phyloP scores from a whole-genome alignment of 2,113 vertebrate genomes.

The Numenius arquata region DNA sequence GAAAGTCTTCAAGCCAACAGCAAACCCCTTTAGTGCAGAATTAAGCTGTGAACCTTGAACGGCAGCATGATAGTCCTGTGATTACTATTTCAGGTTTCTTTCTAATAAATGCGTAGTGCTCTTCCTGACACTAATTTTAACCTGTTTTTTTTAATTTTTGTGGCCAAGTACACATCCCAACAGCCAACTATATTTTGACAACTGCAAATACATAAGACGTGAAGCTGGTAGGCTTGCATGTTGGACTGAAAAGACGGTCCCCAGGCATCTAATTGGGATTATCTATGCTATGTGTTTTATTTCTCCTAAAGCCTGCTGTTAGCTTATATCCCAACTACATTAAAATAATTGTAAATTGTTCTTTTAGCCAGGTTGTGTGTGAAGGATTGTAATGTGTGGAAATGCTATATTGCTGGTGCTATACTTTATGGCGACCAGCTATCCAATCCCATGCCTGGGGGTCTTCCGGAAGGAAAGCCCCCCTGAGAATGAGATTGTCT shows the following conservation, averaged over 20 bases:
- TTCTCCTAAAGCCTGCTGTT: background rate
- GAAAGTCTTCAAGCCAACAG: conserved; percentile 1
- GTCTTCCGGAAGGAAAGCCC: background rate
- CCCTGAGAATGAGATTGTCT: background rate
- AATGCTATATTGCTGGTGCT: background rate
- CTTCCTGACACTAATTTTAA: background rate
- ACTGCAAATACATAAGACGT: background rate
- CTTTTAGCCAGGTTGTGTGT: background rate
- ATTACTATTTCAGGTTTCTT: background rate
- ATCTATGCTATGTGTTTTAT: background rate
- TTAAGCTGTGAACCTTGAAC: background rate
- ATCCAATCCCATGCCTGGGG: background rate
- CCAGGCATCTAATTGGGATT: background rate
- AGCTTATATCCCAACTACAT: background rate
- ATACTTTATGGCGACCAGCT: background rate
- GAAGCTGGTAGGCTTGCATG: background rate
- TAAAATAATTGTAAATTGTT: background rate
- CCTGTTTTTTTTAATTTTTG: background rate
- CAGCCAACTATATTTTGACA: background rate
- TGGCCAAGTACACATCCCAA: background rate
- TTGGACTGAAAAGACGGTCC: background rate
- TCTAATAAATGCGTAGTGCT: background rate
- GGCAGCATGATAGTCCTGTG: background rate
- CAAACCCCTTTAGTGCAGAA: background rate
- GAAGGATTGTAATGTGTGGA: background rate